phyloP scores from a whole-genome alignment of 2,888 invertebrate species.

The Apamea crenata region DNA sequence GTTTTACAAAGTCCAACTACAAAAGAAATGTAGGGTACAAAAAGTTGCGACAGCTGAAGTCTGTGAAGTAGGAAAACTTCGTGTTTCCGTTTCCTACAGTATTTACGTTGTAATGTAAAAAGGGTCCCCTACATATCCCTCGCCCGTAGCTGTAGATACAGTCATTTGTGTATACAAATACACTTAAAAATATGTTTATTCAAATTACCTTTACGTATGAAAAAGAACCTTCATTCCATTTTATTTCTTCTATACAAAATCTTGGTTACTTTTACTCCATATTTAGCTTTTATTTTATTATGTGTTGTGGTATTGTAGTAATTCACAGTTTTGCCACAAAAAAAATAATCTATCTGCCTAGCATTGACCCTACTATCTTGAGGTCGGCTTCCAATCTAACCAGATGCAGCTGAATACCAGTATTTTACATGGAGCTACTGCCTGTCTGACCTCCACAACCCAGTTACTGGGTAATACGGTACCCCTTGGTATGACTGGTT shows the following conservation, averaged over 20 bases:
- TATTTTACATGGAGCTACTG: neutral
- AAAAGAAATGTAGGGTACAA: constrained; percentile 35
- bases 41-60: constrained; percentile 46
- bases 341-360: neutral
- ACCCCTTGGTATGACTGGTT: neutral
- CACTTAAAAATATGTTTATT: constrained; percentile 33
- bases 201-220: constrained; percentile 25
- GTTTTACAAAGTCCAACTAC: constrained; percentile 24
- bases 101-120: constrained; percentile 19
- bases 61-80: constrained; percentile 37
- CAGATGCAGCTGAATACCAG: neutral
- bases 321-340: neutral
- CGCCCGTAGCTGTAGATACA: neutral
- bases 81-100: constrained; percentile 20
- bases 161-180: constrained; percentile 23
- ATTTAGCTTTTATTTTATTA: neutral
- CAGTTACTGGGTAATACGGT: neutral
- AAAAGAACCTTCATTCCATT: constrained; percentile 9
- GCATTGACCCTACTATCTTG: neutral
- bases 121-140: neutral
- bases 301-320: neutral
- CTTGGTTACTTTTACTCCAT: constrained; percentile 8
- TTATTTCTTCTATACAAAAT: constrained; percentile 25
- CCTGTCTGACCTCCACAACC: neutral
- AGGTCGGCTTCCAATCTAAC: neutral